Conservation (phyloP, 2,113 vertebrate species). For the Butastur rufipennis region DNA sequence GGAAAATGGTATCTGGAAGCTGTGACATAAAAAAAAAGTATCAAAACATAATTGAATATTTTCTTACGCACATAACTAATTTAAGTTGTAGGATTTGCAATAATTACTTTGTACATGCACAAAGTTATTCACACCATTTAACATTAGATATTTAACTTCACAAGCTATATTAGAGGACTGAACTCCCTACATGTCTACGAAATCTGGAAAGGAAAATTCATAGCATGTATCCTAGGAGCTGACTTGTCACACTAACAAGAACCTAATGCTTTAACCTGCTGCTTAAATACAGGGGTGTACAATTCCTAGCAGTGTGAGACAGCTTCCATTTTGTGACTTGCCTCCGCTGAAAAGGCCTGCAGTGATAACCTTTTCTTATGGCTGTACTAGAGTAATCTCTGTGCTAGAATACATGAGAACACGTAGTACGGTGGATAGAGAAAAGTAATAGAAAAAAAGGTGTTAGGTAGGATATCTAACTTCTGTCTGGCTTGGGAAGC, state of each 20-base stretch:
- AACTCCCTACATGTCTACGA: background rate
- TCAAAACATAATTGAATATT: background rate
- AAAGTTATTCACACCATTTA: background rate
- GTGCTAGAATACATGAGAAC: background rate
- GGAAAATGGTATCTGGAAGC: background rate
- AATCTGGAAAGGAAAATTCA: background rate
- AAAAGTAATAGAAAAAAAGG: background rate
- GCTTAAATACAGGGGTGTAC: background rate
- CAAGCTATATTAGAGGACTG: background rate
- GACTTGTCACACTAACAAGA: background rate
- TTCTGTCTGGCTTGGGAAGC: background rate
- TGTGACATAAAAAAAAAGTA: background rate
- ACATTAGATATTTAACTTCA: background rate
- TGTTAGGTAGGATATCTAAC: background rate
- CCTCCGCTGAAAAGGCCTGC: background rate
- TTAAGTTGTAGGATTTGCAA: background rate
- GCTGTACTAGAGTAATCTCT: background rate
- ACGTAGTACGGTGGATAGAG: background rate
- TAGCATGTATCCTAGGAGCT: accelerated
- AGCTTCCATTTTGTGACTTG: background rate
- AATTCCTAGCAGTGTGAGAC: background rate
- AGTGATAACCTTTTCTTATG: background rate
- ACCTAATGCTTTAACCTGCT: background rate
- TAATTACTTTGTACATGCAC: background rate
- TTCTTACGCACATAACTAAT: background rate